Evolutionary conservation across 2,888 invertebrate genomes (phyloP), one percentile per base, ranked within the genome.

Genomic region (Drosophila austrosaltans): DNA sequence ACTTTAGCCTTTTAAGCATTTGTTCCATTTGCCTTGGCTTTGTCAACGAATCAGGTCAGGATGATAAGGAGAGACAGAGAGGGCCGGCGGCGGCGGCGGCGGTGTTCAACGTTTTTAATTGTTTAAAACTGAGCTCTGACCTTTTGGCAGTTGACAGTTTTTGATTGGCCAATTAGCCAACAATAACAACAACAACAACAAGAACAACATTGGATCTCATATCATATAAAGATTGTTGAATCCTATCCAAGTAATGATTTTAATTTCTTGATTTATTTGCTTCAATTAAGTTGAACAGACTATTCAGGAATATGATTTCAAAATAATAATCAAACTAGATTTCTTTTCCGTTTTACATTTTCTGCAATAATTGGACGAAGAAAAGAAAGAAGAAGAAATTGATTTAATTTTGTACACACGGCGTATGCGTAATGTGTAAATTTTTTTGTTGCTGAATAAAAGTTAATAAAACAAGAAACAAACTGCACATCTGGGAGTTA

Each of bases 21-120:
- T 25, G 81, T 80, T 88, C 74, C 76, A 81, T 76, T 88, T 84
- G 83, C 83, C 83, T 86, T 69, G 75, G 58, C 69, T 22, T 22
- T 48, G 44, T 20, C 44, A 12, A 22, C 48, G 22, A 48, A 48
- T 8, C 36, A 36, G 48, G 48, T 4, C 48, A 48, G 12, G 1
- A 48, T 36, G 10, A 36, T 8, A 60, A 36, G 30, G 48, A n/a
- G 25, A 36, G 36, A 60, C 44, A 39, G 48, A n/a, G 25, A 3
- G 22, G 48, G 20, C 2, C 20, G n/a, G 6, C 20, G 8, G 7
- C 1, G 20, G 6, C 2, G 20, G 2, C 16, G 16, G 36, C 20
- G 20, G 7, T 20, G 44, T 72, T 67, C 63, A 63, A 71, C 73
- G 82, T 72, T 83, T 86, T 80, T 76, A 83, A 83, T 88, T 83